Conservation (phyloP, 2,888 invertebrate species). For the Synanthedon formicaeformis region DNA sequence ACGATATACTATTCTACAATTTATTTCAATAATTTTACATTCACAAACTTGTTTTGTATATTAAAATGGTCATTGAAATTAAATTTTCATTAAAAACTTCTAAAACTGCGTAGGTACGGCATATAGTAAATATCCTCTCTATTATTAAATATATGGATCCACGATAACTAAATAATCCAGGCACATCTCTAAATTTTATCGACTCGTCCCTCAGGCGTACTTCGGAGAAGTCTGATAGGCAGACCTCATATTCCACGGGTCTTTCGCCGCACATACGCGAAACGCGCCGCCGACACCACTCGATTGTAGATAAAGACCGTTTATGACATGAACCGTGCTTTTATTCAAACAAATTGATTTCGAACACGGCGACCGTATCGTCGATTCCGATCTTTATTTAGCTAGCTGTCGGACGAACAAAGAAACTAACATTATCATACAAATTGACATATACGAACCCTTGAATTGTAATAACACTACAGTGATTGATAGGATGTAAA, state of each 20-base stretch:
- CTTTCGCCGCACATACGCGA: conserved; percentile 39
- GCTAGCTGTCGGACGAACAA: conserved; percentile 19
- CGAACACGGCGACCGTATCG: conserved; percentile 20
- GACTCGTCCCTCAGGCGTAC: conserved; percentile 27
- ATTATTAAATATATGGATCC: no score
- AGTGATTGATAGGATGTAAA: conserved; percentile 27
- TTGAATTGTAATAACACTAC: conserved; percentile 18
- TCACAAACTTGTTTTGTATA: no score
- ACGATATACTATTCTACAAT: no score
- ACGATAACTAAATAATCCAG: background rate
- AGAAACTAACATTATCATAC: conserved; percentile 33
- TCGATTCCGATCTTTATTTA: conserved; percentile 23
- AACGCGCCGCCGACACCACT: conserved; percentile 51
- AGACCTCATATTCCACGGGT: conserved; percentile 35
- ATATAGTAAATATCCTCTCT: no score
- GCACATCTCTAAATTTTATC: conserved; percentile 5
- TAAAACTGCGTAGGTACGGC: no score
- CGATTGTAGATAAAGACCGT: conserved; percentile 56
- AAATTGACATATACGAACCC: conserved; percentile 35
- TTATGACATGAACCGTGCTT: conserved; percentile 62
- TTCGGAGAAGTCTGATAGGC: conserved; percentile 48
- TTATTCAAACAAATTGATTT: conserved; percentile 65
- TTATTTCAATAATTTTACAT: no score
- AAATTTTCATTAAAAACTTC: no score
- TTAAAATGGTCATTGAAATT: no score